These are phyloP conservation scores for Gymnoscopelus braueri DNA, from an alignment of 2,797 vertebrate genomes.

Conservation along the genomic window DNA sequence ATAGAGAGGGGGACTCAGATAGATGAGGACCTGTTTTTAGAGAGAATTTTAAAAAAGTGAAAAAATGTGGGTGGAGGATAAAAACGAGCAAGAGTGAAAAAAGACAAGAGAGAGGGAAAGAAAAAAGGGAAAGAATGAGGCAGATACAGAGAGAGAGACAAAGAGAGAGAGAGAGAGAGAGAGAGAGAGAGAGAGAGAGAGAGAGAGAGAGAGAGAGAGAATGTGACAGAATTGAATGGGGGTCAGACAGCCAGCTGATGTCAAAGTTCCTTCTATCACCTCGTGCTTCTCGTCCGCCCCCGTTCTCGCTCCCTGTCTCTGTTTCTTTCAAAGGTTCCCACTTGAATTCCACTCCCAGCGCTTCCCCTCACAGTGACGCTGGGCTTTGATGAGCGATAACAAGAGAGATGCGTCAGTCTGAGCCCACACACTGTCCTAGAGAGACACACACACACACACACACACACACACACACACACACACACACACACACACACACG, in stretches of 20 bases:
- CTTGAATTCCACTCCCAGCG: slow-evolving; percentile 79
- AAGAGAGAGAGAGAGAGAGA: slow-evolving; percentile 34
- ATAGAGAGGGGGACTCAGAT: slow-evolving; percentile 21
- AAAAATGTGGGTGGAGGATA: background rate
- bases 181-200: slow-evolving; percentile 15
- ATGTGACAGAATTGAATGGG: too few relatives aligned
- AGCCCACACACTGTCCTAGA: slow-evolving; percentile 48
- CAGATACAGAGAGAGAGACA: slow-evolving; percentile 35
- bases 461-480: background rate
- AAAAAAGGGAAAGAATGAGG: slow-evolving; percentile 56
- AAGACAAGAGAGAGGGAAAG: slow-evolving; percentile 41
- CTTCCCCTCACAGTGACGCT: slow-evolving; percentile 71
- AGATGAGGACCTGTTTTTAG: background rate
- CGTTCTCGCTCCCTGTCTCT: slow-evolving; percentile 68
- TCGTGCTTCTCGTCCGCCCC: slow-evolving; percentile 76
- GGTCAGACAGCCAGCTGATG: slow-evolving; percentile 74
- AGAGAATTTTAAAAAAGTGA: slow-evolving; percentile 43
- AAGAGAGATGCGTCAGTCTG: slow-evolving; percentile 75
- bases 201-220: slow-evolving; percentile 26
- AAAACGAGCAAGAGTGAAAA: slow-evolving; percentile 50
- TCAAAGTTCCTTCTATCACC: slow-evolving; percentile 76
- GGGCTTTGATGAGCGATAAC: slow-evolving; percentile 70
- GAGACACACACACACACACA: background rate
- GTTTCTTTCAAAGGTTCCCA: slow-evolving; percentile 74
- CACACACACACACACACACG: background rate